Conservation (phyloP, 2,888 invertebrate species). For the Sericinus montela region DNA sequence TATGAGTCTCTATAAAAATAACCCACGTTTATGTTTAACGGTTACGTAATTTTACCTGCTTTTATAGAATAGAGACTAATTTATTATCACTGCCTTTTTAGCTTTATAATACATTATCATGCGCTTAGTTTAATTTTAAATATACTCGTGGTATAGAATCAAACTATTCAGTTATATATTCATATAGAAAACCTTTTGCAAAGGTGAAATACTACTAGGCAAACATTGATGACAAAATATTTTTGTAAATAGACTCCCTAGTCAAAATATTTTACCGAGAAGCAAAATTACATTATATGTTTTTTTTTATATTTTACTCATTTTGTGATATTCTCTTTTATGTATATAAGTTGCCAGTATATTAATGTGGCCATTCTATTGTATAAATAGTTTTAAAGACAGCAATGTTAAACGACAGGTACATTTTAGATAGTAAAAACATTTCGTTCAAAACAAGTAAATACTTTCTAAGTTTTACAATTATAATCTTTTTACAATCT, state of each 20-base stretch:
- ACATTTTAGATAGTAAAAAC: slow-evolving; percentile 24
- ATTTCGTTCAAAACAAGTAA: no score
- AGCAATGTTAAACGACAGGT: slow-evolving; percentile 19
- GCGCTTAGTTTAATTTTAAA: slow-evolving; percentile 51
- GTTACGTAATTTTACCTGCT: slow-evolving; percentile 12
- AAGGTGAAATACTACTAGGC: slow-evolving; percentile 21
- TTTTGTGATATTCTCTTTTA: slow-evolving; percentile 62
- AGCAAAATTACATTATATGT: slow-evolving; percentile 20
- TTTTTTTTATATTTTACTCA: slow-evolving; percentile 46
- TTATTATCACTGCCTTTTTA: slow-evolving; percentile 27
- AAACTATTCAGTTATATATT: slow-evolving; percentile 17
- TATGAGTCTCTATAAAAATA: slow-evolving; percentile 29
- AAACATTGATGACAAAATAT: slow-evolving; percentile 13
- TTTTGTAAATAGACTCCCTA: slow-evolving; percentile 43
- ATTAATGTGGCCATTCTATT: slow-evolving; percentile 63
- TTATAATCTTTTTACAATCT: slow-evolving; percentile 26
- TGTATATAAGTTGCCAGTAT: slow-evolving; percentile 64
- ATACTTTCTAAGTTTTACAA: not conserved
- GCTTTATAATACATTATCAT: slow-evolving; percentile 45
- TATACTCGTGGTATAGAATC: slow-evolving; percentile 70
- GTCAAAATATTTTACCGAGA: slow-evolving; percentile 38
- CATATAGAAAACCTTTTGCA: slow-evolving; percentile 24
- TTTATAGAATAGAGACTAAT: slow-evolving; percentile 8
- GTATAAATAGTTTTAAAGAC: slow-evolving; percentile 31
- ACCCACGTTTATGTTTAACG: slow-evolving; percentile 16